phyloP scores from a whole-genome alignment of 37 sponge, comb jelly and placozoan species.

The Cladorhizidae sp. region DNA sequence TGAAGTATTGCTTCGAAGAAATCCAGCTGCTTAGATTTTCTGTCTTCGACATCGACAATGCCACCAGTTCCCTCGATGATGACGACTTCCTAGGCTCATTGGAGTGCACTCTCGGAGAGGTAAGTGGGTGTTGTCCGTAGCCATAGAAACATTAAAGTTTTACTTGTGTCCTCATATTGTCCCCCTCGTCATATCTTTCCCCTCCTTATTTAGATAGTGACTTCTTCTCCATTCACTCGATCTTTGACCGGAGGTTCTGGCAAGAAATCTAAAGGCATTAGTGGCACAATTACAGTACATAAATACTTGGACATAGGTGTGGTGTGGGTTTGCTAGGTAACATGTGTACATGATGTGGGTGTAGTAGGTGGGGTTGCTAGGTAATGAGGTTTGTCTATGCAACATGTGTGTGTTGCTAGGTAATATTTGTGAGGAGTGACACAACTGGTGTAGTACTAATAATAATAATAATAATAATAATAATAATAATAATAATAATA shows the following conservation, averaged over 20 bases:
- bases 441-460: too few relatives aligned
- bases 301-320: too few relatives aligned
- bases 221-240: conserved; percentile 37
- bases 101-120: conserved; percentile 78
- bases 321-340: too few relatives aligned
- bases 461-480: too few relatives aligned
- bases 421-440: too few relatives aligned
- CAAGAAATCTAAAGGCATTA: conserved; percentile 46
- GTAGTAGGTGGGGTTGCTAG: too few relatives aligned
- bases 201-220: conserved; percentile 41
- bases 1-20: conserved; percentile 96
- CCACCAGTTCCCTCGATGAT: conserved; percentile 48
- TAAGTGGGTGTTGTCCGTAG: background rate
- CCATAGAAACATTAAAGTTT: background rate
- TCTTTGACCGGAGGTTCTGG: conserved; percentile 22
- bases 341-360: too few relatives aligned
- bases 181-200: background rate
- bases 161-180: background rate
- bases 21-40: conserved; percentile 79
- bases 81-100: conserved; percentile 77
- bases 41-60: conserved; percentile 86
- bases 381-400: background rate
- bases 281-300: conserved; percentile 76
- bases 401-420: background rate
- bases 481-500: too few relatives aligned